Evolutionary conservation across 1,140 invertebrate genomes (phyloP).

Genomic region (Trichonephila inaurata): DNA sequence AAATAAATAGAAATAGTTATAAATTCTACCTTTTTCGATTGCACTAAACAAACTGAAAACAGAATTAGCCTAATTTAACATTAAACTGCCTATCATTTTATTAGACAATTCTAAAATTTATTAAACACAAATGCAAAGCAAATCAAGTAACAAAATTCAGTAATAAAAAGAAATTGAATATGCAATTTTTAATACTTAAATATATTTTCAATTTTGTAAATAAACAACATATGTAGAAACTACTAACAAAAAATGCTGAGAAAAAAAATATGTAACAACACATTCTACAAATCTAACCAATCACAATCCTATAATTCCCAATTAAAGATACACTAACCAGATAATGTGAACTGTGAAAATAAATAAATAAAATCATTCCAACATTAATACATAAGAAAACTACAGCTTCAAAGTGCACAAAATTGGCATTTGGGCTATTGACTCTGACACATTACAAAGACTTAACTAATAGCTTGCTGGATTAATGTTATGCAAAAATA

Average conservation of each 20-base stretch:
- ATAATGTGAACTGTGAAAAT: not conserved
- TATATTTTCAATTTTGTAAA: no score
- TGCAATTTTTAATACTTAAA: no score
- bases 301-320: slow-evolving; percentile 23
- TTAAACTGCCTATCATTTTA: not conserved
- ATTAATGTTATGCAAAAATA: slow-evolving; percentile 56
- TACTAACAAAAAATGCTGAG: not conserved
- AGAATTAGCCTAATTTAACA: not conserved
- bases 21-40: not conserved
- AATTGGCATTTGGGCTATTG: slow-evolving; percentile 7
- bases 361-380: not conserved
- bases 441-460: not conserved
- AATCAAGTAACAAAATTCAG: not conserved
- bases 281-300: not conserved
- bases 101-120: not conserved
- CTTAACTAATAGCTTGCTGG: slow-evolving; percentile 3
- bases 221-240: no score
- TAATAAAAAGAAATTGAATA: no score
- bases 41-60: not conserved
- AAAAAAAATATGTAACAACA: not conserved
- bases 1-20: not conserved
- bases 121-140: not conserved
- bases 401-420: not conserved
- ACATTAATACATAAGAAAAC: not conserved
- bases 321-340: not conserved